These are phyloP conservation scores for Lindbergichthys nudifrons DNA, from an alignment of 2,797 vertebrate species.

Conservation along the genomic window DNA sequence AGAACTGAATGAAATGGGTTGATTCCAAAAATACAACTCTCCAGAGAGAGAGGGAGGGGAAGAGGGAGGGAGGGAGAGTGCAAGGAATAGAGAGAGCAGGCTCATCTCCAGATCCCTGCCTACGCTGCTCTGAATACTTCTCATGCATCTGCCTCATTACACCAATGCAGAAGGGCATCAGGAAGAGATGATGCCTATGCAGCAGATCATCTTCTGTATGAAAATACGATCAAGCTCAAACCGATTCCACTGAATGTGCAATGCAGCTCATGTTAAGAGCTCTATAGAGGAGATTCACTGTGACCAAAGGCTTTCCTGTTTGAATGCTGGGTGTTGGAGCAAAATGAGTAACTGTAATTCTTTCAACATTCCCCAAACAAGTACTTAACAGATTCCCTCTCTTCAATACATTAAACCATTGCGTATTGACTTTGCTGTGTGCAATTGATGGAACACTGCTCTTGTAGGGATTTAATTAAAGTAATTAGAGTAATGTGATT, in stretches of 20 bases:
- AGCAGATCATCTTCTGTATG: constrained; percentile 30
- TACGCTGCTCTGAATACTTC: constrained; percentile 60
- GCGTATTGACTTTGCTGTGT: not conserved
- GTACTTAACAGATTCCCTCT: not conserved
- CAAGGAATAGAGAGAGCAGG: constrained; percentile 33
- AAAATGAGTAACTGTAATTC: constrained; percentile 14
- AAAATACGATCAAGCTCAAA: constrained; percentile 4
- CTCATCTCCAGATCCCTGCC: constrained; percentile 64
- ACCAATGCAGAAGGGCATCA: constrained; percentile 28
- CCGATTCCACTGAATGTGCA: not conserved
- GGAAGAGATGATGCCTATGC: constrained; percentile 25
- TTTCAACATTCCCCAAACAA: not conserved
- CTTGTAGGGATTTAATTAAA: not conserved
- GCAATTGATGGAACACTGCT: not conserved
- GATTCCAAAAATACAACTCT: constrained; percentile 79
- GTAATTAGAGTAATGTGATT: not conserved
- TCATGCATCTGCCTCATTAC: constrained; percentile 57
- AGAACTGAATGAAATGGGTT: constrained; percentile 73
- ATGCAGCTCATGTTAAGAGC: not conserved
- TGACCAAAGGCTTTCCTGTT: not conserved
- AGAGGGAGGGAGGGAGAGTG: constrained; percentile 14
- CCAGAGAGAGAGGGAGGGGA: constrained; percentile 54
- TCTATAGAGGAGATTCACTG: constrained; percentile 1
- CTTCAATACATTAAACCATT: not conserved
- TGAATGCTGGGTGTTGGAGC: not conserved